A percentile compares a stretch with the other conserved stretches of the same genome.
These are phyloP conservation scores for Falco punctatus DNA, from an alignment of 2,113 vertebrate species.

Conservation along the genomic window DNA sequence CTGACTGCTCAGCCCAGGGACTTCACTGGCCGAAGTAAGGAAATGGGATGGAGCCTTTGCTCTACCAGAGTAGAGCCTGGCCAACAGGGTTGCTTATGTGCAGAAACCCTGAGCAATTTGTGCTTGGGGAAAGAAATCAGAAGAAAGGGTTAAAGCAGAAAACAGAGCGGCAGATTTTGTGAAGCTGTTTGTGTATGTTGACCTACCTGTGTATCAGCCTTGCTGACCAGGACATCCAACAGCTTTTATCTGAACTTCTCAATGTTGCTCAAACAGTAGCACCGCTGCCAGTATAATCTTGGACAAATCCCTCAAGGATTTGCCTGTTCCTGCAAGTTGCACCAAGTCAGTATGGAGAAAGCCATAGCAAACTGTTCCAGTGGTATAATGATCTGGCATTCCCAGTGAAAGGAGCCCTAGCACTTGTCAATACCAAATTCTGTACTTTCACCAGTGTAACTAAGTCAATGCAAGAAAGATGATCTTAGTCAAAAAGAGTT, in stretches of 20 bases:
- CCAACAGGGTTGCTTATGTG: fast-evolving
- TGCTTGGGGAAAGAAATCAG: background rate
- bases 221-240: background rate
- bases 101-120: background rate
- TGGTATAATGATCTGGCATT: background rate
- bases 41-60: background rate
- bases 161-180: background rate
- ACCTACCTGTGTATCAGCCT: background rate
- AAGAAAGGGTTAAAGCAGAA: background rate
- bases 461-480: background rate
- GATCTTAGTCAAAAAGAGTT: background rate
- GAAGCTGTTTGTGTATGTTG: background rate
- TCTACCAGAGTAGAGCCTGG: background rate
- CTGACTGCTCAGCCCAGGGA: too few relatives aligned
- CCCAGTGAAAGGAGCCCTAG: background rate
- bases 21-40: background rate
- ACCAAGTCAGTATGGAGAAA: background rate
- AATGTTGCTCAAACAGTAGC: background rate
- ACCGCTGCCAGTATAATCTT: background rate
- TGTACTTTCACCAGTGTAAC: background rate
- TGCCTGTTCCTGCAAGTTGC: background rate
- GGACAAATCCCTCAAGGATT: background rate
- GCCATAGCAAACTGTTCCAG: background rate
- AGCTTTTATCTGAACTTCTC: background rate
- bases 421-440: background rate